Evolutionary conservation across 2,113 vertebrate species (phyloP), one percentile per base, ranked within the genome.

Genomic region (Spermophilus dauricus): DNA sequence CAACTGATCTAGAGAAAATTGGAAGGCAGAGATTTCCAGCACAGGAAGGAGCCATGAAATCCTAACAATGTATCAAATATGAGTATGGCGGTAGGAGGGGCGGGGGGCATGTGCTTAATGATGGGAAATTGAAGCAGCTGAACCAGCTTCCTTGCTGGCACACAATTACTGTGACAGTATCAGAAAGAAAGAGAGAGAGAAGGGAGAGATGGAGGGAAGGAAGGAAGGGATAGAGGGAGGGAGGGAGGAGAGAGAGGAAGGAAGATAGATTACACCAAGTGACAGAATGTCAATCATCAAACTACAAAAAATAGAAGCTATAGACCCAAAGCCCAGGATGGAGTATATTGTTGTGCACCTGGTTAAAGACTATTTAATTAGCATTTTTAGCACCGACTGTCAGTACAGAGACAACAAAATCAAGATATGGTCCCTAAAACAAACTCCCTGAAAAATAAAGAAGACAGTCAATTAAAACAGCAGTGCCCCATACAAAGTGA

Each of bases 311-410:
- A 81, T 94, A 70, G 75, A 81, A 75, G 12, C 56, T 48, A 12
- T 24, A 77, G 34, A 53, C n/a, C 85, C n/a, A 63, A 67, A 65
- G n/a, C 61, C 30, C 2, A 3, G 39, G 77, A 48, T 77, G 51
- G 20, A 51, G 16, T 76, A 12, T 48, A 37, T 81, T 86, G 32
- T 10, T 81, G 22, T 78, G 63, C 6, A 58, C 48, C 56, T 72
- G 48, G 20, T 87, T 83, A 73, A 69, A 94, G 94, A 28, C 51
- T 56, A 53, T 75, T 84, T 87, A 34, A 39, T 32, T 84, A 58
- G 22, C 16, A 90, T 87, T 94, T 94, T 97, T 84, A 87, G 70
- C 5, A 80, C 65, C 22, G 72, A 20, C 75, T 90, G 4, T 85
- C 51, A 75, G 18, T 78, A 73, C 37, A n/a, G 16, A n/a, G 10